Percentiles rank a stretch among this genome's conserved stretches.
phyloP scores from a whole-genome alignment of 2,113 vertebrate species.

The Triplophysa tibetana region DNA sequence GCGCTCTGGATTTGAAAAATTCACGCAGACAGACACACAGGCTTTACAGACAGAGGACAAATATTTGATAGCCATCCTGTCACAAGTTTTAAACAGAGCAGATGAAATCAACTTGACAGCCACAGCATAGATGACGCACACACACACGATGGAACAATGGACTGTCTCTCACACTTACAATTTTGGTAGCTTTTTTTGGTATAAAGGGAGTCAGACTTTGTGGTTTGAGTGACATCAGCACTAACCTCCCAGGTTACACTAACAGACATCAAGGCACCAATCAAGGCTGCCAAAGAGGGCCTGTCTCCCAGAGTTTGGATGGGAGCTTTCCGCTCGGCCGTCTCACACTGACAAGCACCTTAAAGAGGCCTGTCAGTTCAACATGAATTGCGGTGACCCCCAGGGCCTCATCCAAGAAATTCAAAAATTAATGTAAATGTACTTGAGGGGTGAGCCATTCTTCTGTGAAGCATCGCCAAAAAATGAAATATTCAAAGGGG shows the following conservation, averaged over 20 bases:
- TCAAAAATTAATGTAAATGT: constrained; percentile 70
- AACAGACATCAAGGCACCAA: constrained; percentile 65
- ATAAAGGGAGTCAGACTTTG: constrained; percentile 55
- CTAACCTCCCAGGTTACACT: constrained; percentile 61
- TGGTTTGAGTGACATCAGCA: constrained; percentile 60
- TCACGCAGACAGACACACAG: constrained; percentile 46
- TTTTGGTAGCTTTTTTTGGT: constrained; percentile 53
- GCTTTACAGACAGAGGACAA: constrained; percentile 48
- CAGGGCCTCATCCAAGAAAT: constrained; percentile 53
- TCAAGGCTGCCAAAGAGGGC: constrained; percentile 55
- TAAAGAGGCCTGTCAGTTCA: constrained; percentile 70
- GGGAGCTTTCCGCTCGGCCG: constrained; percentile 66
- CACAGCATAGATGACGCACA: constrained; percentile 40
- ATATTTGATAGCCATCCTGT: constrained; percentile 56
- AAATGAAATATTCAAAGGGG: constrained; percentile 63
- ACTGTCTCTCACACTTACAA: constrained; percentile 43
- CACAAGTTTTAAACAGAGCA: constrained; percentile 48
- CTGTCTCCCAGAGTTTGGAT: constrained; percentile 54
- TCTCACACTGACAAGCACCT: constrained; percentile 70
- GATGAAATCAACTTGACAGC: constrained; percentile 57
- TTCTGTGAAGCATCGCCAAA: constrained; percentile 61
- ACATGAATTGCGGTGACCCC: constrained; percentile 65
- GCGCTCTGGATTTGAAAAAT: constrained; percentile 46
- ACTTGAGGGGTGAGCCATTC: constrained; percentile 56
- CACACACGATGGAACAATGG: constrained; percentile 51